These are phyloP conservation scores for Polietes domitor DNA, from an alignment of 2,888 invertebrate genomes.

Conservation along the genomic window DNA sequence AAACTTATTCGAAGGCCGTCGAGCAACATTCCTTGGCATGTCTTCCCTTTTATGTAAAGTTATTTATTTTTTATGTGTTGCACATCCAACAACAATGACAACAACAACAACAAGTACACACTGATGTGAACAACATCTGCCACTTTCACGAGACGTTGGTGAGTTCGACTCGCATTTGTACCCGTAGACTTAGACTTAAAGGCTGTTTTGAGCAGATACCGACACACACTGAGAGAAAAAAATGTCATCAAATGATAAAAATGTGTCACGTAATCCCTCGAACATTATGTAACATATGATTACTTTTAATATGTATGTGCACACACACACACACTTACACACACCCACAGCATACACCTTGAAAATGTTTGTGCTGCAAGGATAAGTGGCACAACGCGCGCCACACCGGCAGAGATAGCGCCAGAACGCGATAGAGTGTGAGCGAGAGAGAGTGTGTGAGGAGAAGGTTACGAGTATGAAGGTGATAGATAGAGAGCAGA, in stretches of 20 bases:
- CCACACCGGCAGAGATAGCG: neutral
- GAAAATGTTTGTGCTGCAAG: conserved; percentile 13
- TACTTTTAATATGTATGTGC: conserved; percentile 44
- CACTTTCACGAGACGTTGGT: conserved; percentile 17
- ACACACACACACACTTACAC: neutral
- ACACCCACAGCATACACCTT: conserved; percentile 9
- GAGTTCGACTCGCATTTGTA: conserved; percentile 1
- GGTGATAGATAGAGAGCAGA: neutral
- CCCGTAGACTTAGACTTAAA: conserved; percentile 29
- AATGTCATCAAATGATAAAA: conserved; percentile 64
- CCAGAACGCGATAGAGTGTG: neutral
- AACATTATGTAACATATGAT: conserved; percentile 67
- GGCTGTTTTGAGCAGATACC: conserved; percentile 38
- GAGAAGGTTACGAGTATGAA: neutral
- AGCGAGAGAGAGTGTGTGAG: neutral
- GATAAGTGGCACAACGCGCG: neutral
- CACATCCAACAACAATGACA: conserved; percentile 22
- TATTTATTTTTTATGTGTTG: conserved; percentile 34
- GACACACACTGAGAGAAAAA: conserved; percentile 27
- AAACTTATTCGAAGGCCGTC: conserved; percentile 15
- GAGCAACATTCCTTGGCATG: neutral
- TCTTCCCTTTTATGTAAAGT: conserved; percentile 21
- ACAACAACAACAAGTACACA: conserved; percentile 48
- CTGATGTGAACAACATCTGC: conserved; percentile 35
- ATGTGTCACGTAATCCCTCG: conserved; percentile 66